phyloP scores from a whole-genome alignment of 2,888 invertebrate genomes.

The Sphaeridia pumilis region DNA sequence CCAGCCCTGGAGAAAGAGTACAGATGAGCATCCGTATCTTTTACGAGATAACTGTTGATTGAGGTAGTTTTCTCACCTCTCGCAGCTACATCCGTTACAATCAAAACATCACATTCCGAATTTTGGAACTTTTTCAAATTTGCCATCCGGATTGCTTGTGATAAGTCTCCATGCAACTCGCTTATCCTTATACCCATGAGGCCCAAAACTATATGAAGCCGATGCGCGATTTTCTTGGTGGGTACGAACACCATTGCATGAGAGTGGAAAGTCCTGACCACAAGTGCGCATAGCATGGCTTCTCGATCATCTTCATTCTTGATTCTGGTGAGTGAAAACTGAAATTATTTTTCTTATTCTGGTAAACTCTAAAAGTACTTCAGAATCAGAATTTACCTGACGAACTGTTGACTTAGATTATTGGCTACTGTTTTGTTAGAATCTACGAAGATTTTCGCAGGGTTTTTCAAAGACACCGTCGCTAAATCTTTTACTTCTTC shows the following conservation, averaged over 20 bases:
- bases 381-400: conserved; percentile 46
- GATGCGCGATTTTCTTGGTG: conserved; percentile 90
- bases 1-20: conserved; percentile 21
- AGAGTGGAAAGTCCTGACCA: conserved; percentile 79
- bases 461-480: conserved; percentile 80
- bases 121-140: conserved; percentile 78
- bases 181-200: conserved; percentile 62
- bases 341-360: not conserved
- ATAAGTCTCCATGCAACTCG: conserved; percentile 89
- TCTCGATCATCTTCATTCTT: conserved; percentile 87
- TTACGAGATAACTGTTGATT: not conserved
- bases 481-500: conserved; percentile 91
- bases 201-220: conserved; percentile 81
- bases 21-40: not conserved
- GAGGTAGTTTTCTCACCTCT: conserved; percentile 48
- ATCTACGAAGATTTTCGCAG: conserved; percentile 90
- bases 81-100: conserved; percentile 89
- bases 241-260: conserved; percentile 91
- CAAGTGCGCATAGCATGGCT: conserved; percentile 67
- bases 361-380: not conserved
- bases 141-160: conserved; percentile 88
- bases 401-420: conserved; percentile 91
- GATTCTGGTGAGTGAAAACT: conserved; percentile 47
- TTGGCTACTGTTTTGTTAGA: conserved; percentile 91
- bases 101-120: conserved; percentile 69